phyloP scores from a whole-genome alignment of 2,888 invertebrate genomes.

The Drosophila bunnanda region DNA sequence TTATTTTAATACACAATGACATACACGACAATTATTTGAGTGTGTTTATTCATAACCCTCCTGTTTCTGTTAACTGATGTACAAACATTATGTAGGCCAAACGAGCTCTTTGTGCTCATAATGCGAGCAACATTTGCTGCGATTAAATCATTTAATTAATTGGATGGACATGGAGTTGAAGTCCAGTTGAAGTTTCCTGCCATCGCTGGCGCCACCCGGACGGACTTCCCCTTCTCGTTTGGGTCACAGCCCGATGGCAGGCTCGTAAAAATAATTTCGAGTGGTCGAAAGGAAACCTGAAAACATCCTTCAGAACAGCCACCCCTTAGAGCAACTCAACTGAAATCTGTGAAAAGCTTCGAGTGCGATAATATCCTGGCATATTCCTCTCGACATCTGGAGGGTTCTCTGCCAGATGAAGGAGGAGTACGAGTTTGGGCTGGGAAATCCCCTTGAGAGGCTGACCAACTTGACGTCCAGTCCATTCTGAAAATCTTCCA shows the following conservation, averaged over 20 bases:
- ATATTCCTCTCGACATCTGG: slow-evolving; percentile 30
- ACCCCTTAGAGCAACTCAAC: slow-evolving; percentile 10
- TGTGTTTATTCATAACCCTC: neutral
- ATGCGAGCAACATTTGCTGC: slow-evolving; percentile 39
- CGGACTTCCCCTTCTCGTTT: neutral
- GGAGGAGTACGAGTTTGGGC: neutral
- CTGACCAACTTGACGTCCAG: neutral
- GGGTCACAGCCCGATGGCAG: slow-evolving; percentile 12
- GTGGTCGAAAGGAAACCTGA: slow-evolving; percentile 22
- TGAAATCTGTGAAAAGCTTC: slow-evolving; percentile 16
- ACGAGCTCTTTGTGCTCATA: slow-evolving; percentile 29
- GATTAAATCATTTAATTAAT: slow-evolving; percentile 53
- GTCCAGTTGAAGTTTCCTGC: slow-evolving; percentile 27
- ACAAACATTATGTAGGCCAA: slow-evolving; percentile 9
- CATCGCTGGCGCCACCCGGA: slow-evolving; percentile 9
- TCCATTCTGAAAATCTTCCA: slow-evolving; percentile 4
- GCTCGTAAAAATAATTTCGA: slow-evolving; percentile 27
- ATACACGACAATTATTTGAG: neutral
- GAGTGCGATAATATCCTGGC: slow-evolving; percentile 34
- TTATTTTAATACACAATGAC: neutral
- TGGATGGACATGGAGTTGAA: slow-evolving; percentile 36
- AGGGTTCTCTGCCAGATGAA: slow-evolving; percentile 12
- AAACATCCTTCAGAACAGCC: slow-evolving; percentile 19
- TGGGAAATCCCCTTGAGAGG: slow-evolving; percentile 1
- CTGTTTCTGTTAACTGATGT: neutral